Base-by-base conservation (phyloP, 2,888 invertebrate species). In the Nymphalis polychloros region DNA sequence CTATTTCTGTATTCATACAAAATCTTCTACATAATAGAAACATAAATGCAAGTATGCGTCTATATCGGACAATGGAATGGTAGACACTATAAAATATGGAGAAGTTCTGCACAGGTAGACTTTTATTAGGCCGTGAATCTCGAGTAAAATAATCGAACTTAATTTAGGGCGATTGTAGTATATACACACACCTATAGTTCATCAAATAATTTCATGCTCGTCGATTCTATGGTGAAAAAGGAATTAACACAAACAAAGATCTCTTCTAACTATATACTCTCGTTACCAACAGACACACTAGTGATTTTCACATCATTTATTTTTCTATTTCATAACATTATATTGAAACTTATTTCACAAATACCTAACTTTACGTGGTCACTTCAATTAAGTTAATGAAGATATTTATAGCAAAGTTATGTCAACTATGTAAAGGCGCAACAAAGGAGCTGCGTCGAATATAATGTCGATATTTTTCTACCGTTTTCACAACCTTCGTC, bases 401-500 rank as follows among this genome's bases (percentile, higher is more conserved):
- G 23, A 49, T 35, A 48, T 35, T 35, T 55, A 23, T 17, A 17
- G 46, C 7, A 23, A 47, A 70, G 31, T 59, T 31, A 8, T n/a
- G 27, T 27, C 3, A 27, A 27, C 2, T 20, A 41, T 47, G 41
- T n/a, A 50, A 23, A 59, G 48, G 17, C 50, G 50, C 50, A 10
- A 19, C 31, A n/a, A 59, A 23, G 35, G 17, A 48, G 13, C n/a
- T 41, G 50, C 59, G 13, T 63, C 59, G 50, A 63, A 48, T 93
- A 96, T 95, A 93, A 97, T 97, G 97, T 97, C 97, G 94, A 95
- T 97, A 95, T 97, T 97, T 95, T 97, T 97, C 96, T 97, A 97
- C 93, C 97, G 97, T 81, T 95, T 97, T 88, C 97, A 97, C 95
- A 97, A 97, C 93, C 94, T 96, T 86, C 97, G 96, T 89, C 95